These are phyloP conservation scores for Nesoenas mayeri DNA, from an alignment of 2,113 vertebrate genomes.

Conservation along the genomic window DNA sequence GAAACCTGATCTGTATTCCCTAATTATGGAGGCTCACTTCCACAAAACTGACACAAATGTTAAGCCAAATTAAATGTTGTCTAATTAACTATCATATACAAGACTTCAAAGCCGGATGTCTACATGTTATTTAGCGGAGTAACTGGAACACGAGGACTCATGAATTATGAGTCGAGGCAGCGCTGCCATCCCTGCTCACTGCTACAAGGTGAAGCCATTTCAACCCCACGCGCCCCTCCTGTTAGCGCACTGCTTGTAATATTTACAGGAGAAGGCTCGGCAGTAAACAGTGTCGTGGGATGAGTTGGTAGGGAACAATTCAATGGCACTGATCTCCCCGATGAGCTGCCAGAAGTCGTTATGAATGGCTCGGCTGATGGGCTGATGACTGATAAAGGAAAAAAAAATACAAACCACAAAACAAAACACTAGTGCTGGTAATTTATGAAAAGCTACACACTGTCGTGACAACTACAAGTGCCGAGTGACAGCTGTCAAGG, in stretches of 20 bases:
- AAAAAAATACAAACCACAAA: constrained; percentile 14
- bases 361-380: constrained; percentile 67
- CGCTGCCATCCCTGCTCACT: constrained; percentile 39
- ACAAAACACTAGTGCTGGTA: not conserved
- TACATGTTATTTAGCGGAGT: constrained; percentile 59
- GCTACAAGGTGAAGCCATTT: constrained; percentile 35
- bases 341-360: constrained; percentile 78
- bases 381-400: constrained; percentile 75
- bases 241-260: constrained; percentile 60
- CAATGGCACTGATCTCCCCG: constrained; percentile 68
- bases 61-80: constrained; percentile 79
- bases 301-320: constrained; percentile 73
- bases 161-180: not conserved
- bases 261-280: constrained; percentile 80
- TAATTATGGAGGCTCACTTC: constrained; percentile 79
- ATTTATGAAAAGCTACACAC: constrained; percentile 76
- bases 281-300: constrained; percentile 80
- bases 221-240: constrained; percentile 36
- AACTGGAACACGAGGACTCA: not conserved
- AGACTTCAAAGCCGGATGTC: constrained; percentile 55
- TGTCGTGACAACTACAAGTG: constrained; percentile 59
- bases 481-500: constrained; percentile 77
- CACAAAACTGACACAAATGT: constrained; percentile 75
- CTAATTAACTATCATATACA: constrained; percentile 78
- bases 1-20: constrained; percentile 75